These are phyloP conservation scores for Potamilus streckersoni DNA, from an alignment of 1,140 invertebrate genomes.

Conservation along the genomic window DNA sequence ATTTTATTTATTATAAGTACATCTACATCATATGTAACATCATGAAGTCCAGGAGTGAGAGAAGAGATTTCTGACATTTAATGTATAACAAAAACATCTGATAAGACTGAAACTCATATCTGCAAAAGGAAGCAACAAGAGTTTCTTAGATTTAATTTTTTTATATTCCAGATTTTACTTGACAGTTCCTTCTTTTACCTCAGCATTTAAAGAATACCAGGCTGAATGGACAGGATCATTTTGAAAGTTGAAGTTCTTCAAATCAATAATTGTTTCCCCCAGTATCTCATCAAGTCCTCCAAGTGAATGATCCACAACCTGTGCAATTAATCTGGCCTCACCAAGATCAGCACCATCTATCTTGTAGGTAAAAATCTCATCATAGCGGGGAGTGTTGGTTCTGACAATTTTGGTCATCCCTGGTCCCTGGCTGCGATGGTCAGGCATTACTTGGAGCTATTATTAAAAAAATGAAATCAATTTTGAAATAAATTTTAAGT, in stretches of 20 bases:
- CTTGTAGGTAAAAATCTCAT: slow-evolving; percentile 60
- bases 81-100: too few relatives aligned
- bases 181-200: slow-evolving; percentile 35
- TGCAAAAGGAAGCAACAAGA: background rate
- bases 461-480: too few relatives aligned
- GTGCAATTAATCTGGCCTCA: slow-evolving; percentile 38
- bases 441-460: slow-evolving; percentile 49
- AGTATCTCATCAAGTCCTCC: slow-evolving; percentile 54
- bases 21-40: background rate
- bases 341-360: slow-evolving; percentile 41
- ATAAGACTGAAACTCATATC: background rate
- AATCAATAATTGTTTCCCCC: slow-evolving; percentile 53
- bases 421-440: slow-evolving; percentile 39
- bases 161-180: background rate
- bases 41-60: too few relatives aligned
- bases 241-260: slow-evolving; percentile 46
- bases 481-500: too few relatives aligned
- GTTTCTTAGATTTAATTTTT: too few relatives aligned
- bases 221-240: slow-evolving; percentile 47
- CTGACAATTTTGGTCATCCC: slow-evolving; percentile 46
- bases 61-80: too few relatives aligned
- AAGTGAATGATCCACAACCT: slow-evolving; percentile 57
- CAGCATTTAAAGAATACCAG: slow-evolving; percentile 54
- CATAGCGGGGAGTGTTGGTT: slow-evolving; percentile 49
- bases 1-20: background rate